Base-by-base conservation (phyloP, 1,140 invertebrate species). In the Heliothis subflexa region DNA sequence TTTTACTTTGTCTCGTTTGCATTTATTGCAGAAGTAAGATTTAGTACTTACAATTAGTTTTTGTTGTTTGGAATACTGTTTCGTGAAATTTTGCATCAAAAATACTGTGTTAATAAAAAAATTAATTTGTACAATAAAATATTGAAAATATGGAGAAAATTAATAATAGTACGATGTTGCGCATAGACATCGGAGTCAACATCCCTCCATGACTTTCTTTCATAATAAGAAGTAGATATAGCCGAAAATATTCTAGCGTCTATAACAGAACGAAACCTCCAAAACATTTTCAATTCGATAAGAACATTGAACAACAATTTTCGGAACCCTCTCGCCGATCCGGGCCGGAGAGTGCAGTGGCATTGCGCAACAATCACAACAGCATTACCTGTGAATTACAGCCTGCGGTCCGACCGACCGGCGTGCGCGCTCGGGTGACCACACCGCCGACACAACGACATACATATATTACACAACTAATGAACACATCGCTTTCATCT, bases 361-460 rank as follows among this genome's bases (percentile, higher is more conserved):
- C 59, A 55, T 62, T 87, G 85, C 86, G 87, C 84, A 88, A 88
- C 71, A 86, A 85, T 85, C 86, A 87, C 89, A 91, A 88, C 88
- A 89, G 86, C 86, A 89, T 92, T 90, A 92, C 91, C 91, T 92
- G 91, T 89, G 89, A 92, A 85, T 88, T 92, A 91, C 87, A 82
- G 83, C 82, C 85, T 80, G 82, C 84, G 85, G 73, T 33, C 78
- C 74, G 83, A 85, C 86, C 78, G 80, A 78, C 83, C 80, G 85
- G 59, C 88, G 84, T 83, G 84, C 83, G 21, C 81, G n/a, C 40
- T 85, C 78, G 21, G 78, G 84, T 85, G 82, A 76, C 90, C 80
- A 89, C 66, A 73, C 45, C 10, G 40, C 28, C 13, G 14, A 14
- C 12, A 10, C 49, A n/a, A n/a, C 40, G 28, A 2, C 45, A 45